Evolutionary conservation across 2,888 invertebrate species (phyloP), one percentile per base, ranked within the genome.

Genomic region (Plagiodera versicolora): DNA sequence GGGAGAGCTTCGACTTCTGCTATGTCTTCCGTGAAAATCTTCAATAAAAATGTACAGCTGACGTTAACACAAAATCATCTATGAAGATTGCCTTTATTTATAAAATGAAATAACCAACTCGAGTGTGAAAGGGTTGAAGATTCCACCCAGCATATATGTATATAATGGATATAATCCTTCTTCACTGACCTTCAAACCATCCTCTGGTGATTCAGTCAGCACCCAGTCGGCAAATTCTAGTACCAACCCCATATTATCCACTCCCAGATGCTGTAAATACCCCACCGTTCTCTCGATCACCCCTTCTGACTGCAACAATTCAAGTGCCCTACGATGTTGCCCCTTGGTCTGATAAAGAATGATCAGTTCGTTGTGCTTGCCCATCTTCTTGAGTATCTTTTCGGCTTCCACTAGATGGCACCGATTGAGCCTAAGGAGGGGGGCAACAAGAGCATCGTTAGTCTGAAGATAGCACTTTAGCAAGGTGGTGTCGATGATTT

Each of bases 381-480:
- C 89, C 78, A 93, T 88, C 74, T 91, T 90, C 66, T 91, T 86
- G 32, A 99, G 82, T 0, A 93, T 92, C 73, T 89, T 88, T 76
- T 98, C 98, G 0, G 96, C 92, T 81, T 98, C 98, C 56, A 93
- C 94, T 17, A 98, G 81, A 68, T 97, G 94, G 74, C 98, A 98
- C 76, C 94, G 90, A 80, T 98, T 94, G 16, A 95, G 82, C 1
- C 98, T 87, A 20, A 99, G 82, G 11, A 99, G 82, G 0, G 97
- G 92, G 0, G 95, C 95, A 1, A 98, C 92, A 54, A 97, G 83
- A 0, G 95, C 95, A 81, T 98, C 97, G 78, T 98, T 98, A 0
- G 95, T 97, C 91, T 94, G 92, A 60, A 99, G 84, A 81, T 98
- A 99, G 77, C 98, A 98, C 80, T 98, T 98, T 9, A 99, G 83